Evolutionary conservation across 2,888 invertebrate species (phyloP).

Genomic region (Zelleria hepariella): DNA sequence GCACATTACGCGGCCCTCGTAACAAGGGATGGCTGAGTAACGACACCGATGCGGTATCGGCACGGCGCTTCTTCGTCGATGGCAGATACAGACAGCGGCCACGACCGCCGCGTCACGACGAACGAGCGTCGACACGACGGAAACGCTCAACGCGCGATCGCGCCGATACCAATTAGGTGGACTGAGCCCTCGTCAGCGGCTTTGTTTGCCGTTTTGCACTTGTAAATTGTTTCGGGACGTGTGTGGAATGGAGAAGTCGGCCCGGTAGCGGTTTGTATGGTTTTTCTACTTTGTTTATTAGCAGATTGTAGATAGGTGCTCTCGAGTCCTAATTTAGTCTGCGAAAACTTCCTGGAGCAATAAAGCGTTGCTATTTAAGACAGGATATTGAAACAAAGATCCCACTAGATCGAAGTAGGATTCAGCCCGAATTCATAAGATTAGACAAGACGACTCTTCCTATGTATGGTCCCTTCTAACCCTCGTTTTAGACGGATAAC

Average conservation of each 20-base stretch:
- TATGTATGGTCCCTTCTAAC: too few species aligned
- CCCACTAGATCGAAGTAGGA: too few species aligned
- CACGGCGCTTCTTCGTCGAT: conserved; percentile 24
- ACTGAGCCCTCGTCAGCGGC: not conserved
- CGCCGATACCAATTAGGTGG: conserved; percentile 2
- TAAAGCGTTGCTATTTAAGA: too few species aligned
- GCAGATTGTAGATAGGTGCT: too few species aligned
- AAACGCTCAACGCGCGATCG: not conserved
- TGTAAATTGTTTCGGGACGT: not conserved
- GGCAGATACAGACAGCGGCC: conserved; percentile 27
- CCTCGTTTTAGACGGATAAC: too few species aligned
- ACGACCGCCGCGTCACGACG: conserved; percentile 16
- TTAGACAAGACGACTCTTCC: too few species aligned
- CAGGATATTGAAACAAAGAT: too few species aligned
- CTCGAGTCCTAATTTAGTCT: too few species aligned
- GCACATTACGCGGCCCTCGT: conserved; percentile 18
- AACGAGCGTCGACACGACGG: not conserved
- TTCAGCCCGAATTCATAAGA: too few species aligned
- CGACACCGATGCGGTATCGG: conserved; percentile 6
- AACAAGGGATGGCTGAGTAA: conserved; percentile 2
- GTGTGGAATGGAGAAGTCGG: not conserved
- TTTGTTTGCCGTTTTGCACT: not conserved
- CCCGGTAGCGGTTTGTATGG: too few species aligned
- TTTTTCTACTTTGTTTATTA: too few species aligned
- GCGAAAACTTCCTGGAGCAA: too few species aligned